These are phyloP conservation scores for Clavelina lepadiformis DNA, from an alignment of 23 tunicate species.

Conservation along the genomic window DNA sequence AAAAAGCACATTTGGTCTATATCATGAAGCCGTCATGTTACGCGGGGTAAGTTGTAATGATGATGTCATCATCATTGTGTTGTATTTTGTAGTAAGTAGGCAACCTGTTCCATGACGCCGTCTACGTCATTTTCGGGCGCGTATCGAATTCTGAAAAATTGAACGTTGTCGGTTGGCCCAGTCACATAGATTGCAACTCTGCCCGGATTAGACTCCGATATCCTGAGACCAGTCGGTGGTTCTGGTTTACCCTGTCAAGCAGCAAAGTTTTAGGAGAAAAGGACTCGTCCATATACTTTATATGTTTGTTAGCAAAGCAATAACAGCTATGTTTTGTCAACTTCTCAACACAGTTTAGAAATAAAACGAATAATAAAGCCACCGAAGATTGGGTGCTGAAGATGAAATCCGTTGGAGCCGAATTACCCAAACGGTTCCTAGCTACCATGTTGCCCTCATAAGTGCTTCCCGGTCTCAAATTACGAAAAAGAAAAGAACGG, in stretches of 20 bases:
- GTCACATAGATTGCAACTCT: slow-evolving; percentile 10
- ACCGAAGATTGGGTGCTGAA: slow-evolving; percentile 44
- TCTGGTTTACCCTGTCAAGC: slow-evolving; percentile 27
- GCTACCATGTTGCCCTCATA: slow-evolving; percentile 55
- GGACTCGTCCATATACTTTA: neutral
- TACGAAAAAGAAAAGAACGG: slow-evolving; percentile 44
- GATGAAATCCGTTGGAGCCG: slow-evolving; percentile 24
- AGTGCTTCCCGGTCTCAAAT: slow-evolving; percentile 34
- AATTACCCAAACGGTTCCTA: slow-evolving; percentile 34
- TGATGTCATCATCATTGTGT: no score
- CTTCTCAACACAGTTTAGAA: neutral
- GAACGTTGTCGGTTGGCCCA: slow-evolving; percentile 14
- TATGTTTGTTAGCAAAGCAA: no score
- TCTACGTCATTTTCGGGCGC: slow-evolving; percentile 13
- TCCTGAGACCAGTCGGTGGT: slow-evolving; percentile 15
- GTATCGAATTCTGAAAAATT: slow-evolving; percentile 25
- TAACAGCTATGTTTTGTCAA: neutral
- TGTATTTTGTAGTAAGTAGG: no score
- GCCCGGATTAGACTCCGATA: neutral
- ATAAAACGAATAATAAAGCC: neutral
- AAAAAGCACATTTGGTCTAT: no score
- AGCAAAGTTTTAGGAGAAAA: neutral
- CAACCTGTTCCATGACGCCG: slow-evolving; percentile 18
- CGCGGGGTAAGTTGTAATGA: no score
- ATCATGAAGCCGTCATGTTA: no score